Conservation (phyloP, 2,888 invertebrate species). For the Agriopis aurantiaria region DNA sequence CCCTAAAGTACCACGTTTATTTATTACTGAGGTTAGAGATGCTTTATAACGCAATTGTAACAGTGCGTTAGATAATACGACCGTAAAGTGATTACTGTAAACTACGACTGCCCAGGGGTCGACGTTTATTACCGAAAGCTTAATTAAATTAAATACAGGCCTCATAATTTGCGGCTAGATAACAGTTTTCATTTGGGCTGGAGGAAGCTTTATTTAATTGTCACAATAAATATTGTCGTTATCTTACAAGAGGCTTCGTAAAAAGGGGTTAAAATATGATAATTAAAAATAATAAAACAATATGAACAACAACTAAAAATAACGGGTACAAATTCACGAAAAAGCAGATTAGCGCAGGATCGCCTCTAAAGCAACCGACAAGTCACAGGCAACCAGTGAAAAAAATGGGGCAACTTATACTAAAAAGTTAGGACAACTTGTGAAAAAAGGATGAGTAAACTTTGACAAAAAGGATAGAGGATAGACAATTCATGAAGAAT, state of each 20-base stretch:
- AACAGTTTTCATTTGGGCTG: conserved; percentile 25
- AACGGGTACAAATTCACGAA: no score
- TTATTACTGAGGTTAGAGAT: not conserved
- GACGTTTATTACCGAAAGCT: conserved; percentile 34
- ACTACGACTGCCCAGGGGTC: conserved; percentile 34
- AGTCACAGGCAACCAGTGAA: no score
- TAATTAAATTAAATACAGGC: conserved; percentile 35
- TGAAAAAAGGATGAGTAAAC: no score
- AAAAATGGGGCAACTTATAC: no score
- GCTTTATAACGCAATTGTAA: conserved; percentile 23
- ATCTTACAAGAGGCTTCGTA: not conserved
- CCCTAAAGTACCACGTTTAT: not conserved
- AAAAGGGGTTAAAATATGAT: no score
- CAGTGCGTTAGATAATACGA: conserved; percentile 17
- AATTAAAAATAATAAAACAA: no score
- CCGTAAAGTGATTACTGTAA: conserved; percentile 34
- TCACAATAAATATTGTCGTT: conserved; percentile 10
- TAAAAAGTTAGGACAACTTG: no score
- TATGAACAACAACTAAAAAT: no score
- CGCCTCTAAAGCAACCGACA: no score
- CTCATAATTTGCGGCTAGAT: conserved; percentile 30
- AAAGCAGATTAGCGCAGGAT: no score
- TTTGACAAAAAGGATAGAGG: no score
- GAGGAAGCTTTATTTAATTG: conserved; percentile 17
- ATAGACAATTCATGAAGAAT: no score